Conservation (phyloP, 1,140 invertebrate species). For the Halyomorpha halys region DNA sequence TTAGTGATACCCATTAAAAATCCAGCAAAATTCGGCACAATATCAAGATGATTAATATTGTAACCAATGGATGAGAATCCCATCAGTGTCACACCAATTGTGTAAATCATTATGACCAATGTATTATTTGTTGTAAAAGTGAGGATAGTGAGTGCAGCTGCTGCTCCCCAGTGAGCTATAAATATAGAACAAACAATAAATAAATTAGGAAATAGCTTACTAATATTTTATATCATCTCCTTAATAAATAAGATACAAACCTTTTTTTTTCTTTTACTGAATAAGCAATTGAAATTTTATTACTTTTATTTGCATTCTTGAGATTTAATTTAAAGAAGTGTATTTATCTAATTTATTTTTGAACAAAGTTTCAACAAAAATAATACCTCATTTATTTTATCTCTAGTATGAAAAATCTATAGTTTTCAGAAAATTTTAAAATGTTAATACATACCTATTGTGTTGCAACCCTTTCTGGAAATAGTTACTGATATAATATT, state of each 20-base stretch:
- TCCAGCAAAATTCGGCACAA: constrained; percentile 65
- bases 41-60: constrained; percentile 50
- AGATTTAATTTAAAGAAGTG: too few species aligned
- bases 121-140: constrained; percentile 30
- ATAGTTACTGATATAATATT: neutral
- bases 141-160: constrained; percentile 37
- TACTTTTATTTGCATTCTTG: too few species aligned
- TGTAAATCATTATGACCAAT: constrained; percentile 39
- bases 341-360: too few species aligned
- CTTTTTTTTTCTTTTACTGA: neutral
- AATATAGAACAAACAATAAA: neutral
- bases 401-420: too few species aligned
- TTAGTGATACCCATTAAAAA: constrained; percentile 60
- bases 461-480: constrained; percentile 31
- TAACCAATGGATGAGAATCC: constrained; percentile 43
- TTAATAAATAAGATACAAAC: neutral
- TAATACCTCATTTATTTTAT: too few species aligned
- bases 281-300: too few species aligned
- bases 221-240: neutral
- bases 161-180: constrained; percentile 38
- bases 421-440: too few species aligned
- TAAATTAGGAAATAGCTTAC: neutral
- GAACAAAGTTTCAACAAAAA: too few species aligned
- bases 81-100: constrained; percentile 41
- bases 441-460: constrained; percentile 38